phyloP scores from a whole-genome alignment of 2,888 invertebrate species.

The Drosophila atripex region DNA sequence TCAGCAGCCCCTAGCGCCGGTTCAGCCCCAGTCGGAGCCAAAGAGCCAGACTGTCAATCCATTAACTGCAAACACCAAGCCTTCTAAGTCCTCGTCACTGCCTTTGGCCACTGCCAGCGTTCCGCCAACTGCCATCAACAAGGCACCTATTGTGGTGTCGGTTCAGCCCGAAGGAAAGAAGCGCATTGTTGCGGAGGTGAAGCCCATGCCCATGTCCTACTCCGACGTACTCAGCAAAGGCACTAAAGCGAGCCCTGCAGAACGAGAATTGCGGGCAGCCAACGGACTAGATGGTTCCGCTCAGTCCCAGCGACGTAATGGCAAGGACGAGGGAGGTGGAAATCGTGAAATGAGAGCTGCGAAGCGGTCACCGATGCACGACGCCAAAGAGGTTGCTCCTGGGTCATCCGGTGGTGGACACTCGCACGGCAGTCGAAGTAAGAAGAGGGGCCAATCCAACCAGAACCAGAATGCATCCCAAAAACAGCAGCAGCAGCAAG shows the following conservation, averaged over 20 bases:
- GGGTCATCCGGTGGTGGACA: constrained; percentile 24
- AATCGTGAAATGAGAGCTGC: constrained; percentile 57
- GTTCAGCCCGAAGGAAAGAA: constrained; percentile 79
- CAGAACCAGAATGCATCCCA: constrained; percentile 23
- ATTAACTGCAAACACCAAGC: constrained; percentile 18
- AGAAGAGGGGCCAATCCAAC: constrained; percentile 52
- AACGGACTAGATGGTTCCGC: constrained; percentile 51
- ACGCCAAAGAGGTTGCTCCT: constrained; percentile 80
- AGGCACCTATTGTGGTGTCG: constrained; percentile 47
- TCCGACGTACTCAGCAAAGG: constrained; percentile 92
- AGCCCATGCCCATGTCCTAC: constrained; percentile 93
- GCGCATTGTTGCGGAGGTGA: constrained; percentile 92
- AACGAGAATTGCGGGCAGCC: constrained; percentile 37
- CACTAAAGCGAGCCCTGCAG: constrained; percentile 30
- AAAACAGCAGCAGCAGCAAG: constrained; percentile 32
- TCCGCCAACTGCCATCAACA: constrained; percentile 47
- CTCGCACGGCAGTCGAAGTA: constrained; percentile 55
- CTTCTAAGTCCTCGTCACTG: constrained; percentile 25
- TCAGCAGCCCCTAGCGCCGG: constrained; percentile 16
- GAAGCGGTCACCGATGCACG: constrained; percentile 84
- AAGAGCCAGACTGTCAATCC: constrained; percentile 21
- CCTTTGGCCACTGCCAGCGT: constrained; percentile 29
- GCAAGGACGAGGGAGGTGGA: constrained; percentile 51
- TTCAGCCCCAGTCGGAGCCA: constrained; percentile 17
- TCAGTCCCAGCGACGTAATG: constrained; percentile 52